Base-by-base conservation (phyloP, 2,113 vertebrate species). In the Cricetomys ansorgei region DNA sequence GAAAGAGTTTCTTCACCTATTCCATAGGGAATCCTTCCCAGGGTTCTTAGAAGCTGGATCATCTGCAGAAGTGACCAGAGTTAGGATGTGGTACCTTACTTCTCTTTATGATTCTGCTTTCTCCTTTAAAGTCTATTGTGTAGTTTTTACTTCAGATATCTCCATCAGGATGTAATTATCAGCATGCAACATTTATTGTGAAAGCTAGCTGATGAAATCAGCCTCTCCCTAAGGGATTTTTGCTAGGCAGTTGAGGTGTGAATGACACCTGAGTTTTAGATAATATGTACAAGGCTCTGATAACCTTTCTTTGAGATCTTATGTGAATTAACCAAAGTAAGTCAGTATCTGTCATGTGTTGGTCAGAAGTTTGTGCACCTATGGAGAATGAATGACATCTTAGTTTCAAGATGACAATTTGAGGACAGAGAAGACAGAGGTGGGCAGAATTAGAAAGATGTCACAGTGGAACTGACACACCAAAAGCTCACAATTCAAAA, bases 121-220 rank as follows among this genome's bases (percentile, higher is more conserved):
- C 17, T 77, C 21, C 25, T 91, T 40, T 76, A 94, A 88, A 81
- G 43, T 92, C 8, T 93, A 84, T 29, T n/a, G 9, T 75, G 17
- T 83, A 67, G 64, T 94, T 93, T 43, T 43, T 81, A 93, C 21
- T 91, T 86, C 21, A 94, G 88, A 92, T 81, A 81, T 95, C 45
- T 55, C 53, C 62, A n/a, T 67, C 16, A 62, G 80, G 50, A 29
- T 8, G 43, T 67, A 59, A 81, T 75, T 81, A 65, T 95, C 10
- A 67, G 57, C 40, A 55, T 37, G n/a, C 43, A 11, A 40, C 73
- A 4, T 69, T 93, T 91, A 86, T 77, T 73, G 17, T 73, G 81
- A 95, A 95, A 92, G 55, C 9, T 77, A 29, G 1, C 27, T 34
- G 12, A 48, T 48, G 50, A 93, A 87, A 37, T 5, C 9, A 79